These are phyloP conservation scores for Basileuterus tristriatus DNA, from an alignment of 2,797 vertebrate genomes.

Conservation along the genomic window DNA sequence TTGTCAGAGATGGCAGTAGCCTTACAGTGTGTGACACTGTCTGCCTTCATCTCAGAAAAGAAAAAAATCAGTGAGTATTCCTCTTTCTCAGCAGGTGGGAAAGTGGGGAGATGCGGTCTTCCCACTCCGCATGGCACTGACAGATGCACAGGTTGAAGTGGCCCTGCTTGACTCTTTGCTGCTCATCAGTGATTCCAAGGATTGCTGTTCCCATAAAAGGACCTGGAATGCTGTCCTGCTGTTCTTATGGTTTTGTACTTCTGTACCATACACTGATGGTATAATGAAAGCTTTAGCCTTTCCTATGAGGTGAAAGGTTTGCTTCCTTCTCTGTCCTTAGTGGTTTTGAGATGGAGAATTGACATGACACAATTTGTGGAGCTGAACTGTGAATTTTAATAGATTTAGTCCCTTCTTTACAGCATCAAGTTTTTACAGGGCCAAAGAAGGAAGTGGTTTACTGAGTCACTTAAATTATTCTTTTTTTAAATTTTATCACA, in stretches of 20 bases:
- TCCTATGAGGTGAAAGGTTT: neutral
- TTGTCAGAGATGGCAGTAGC: neutral
- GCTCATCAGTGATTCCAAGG: neutral
- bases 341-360: neutral
- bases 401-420: neutral
- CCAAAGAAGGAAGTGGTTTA: conserved; percentile 67
- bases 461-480: neutral
- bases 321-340: neutral
- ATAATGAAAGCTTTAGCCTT: neutral
- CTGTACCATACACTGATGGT: neutral
- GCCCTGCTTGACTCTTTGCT: neutral
- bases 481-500: conserved; percentile 41
- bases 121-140: neutral
- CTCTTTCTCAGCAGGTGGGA: neutral
- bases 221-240: neutral
- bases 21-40: neutral
- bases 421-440: neutral
- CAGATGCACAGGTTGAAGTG: neutral
- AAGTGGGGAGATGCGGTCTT: neutral
- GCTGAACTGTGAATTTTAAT: neutral
- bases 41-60: neutral
- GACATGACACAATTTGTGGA: neutral
- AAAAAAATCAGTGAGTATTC: neutral
- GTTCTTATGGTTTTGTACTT: neutral
- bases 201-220: neutral